phyloP scores from a whole-genome alignment of 2,797 vertebrate genomes.

The Argyrosomus regius region DNA sequence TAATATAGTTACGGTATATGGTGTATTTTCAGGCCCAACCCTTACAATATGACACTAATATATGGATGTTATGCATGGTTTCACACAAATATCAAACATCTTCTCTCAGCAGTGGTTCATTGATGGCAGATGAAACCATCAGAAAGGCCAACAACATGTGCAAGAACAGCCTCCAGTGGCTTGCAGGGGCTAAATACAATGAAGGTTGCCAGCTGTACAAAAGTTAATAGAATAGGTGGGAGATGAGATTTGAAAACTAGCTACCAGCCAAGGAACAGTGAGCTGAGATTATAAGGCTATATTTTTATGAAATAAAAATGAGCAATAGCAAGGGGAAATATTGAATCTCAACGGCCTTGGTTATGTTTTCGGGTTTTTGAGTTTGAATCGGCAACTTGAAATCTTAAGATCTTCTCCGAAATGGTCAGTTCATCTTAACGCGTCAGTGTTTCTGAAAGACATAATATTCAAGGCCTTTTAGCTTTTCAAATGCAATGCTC shows the following conservation, averaged over 20 bases:
- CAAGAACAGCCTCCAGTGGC: constrained; percentile 41
- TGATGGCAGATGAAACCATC: constrained; percentile 26
- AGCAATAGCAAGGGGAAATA: constrained; percentile 1
- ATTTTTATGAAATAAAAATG: constrained; percentile 20
- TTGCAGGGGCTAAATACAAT: constrained; percentile 9
- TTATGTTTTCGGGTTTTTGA: not conserved
- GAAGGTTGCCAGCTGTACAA: constrained; percentile 17
- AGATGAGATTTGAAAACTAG: constrained; percentile 37
- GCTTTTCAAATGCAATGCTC: constrained; percentile 2
- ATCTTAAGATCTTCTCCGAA: constrained; percentile 20
- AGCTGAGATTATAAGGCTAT: constrained; percentile 43
- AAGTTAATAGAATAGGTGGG: constrained; percentile 16
- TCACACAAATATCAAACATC: constrained; percentile 23
- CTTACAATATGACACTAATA: constrained; percentile 4
- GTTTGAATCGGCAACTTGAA: constrained; percentile 5
- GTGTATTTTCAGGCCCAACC: constrained; percentile 36
- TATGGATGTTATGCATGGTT: constrained; percentile 25
- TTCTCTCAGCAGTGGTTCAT: constrained; percentile 24
- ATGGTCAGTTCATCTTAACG: constrained; percentile 12
- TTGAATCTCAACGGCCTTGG: constrained; percentile 16
- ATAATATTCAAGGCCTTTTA: constrained; percentile 11
- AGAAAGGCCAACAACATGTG: constrained; percentile 39
- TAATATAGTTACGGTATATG: constrained; percentile 8
- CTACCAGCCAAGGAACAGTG: constrained; percentile 34
- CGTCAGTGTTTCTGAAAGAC: constrained; percentile 20